Base-by-base conservation (phyloP, 1,140 invertebrate genomes). In the Gonioctena quinquepunctata region DNA sequence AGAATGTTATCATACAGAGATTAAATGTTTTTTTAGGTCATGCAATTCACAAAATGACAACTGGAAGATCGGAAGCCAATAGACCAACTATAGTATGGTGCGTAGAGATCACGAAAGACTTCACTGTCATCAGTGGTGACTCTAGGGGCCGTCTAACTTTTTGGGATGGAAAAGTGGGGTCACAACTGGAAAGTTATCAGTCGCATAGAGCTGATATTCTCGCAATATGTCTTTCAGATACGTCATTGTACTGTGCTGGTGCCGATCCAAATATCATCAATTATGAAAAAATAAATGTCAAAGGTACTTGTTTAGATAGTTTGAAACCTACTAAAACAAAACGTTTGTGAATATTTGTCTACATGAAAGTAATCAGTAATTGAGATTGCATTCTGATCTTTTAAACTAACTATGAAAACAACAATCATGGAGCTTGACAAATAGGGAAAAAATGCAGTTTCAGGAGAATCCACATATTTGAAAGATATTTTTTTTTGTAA, bases 81-180 rank as follows among this genome's bases (percentile, higher is more conserved):
- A 89, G 90, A 79, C 88, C 91, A 66, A 94, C 93, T 0, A 92
- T 96, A 68, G 90, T 97, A 0, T 97, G 95, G 94, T 93, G 91
- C 78, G 78, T 97, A 7, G 88, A 89, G 8, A 88, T 97, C 0
- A 88, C 92, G 0, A 87, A 89, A 60, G 92, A 97, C 79, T 92
- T 95, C 75, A 91, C 90, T 18, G 89, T 98, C 48, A 88, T 97
- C 7, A 93, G 92, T 70, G 96, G 95, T 0, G 96, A 97, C 81
- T 97, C 95, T 2, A 85, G 91, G 28, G 96, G 96, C 0, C 89
- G 90, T 78, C 86, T 95, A 0, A 92, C 90, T 27, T 92, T 98
- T 77, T 98, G 95, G 95, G 94, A 96, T 87, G 91, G 92, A 13
- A 87, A 88, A 54, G 82, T 90, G 28, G 94, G 93, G 13, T 90